These are phyloP conservation scores for Calliphora vicina DNA, from an alignment of 1,140 invertebrate species.

Conservation along the genomic window DNA sequence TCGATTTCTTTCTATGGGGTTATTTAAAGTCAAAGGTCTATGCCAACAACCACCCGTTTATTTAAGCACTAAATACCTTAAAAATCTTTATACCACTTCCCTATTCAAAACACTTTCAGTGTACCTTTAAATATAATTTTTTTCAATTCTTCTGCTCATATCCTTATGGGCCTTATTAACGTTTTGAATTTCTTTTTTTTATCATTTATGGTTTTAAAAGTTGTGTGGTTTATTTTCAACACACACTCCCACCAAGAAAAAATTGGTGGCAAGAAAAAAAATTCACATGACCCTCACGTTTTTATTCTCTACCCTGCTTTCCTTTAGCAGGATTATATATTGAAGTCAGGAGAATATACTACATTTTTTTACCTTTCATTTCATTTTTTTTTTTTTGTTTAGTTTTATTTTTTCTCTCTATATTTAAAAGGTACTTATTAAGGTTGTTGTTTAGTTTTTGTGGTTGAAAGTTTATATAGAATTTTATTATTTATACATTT, in stretches of 20 bases:
- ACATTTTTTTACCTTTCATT: not conserved
- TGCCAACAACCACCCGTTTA: too few species aligned
- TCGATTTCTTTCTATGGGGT: too few species aligned
- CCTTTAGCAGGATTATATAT: not conserved
- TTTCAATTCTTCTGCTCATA: not conserved
- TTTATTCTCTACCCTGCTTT: not conserved
- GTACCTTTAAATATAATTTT: not conserved
- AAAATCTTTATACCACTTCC: not conserved
- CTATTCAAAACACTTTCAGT: not conserved
- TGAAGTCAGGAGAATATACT: not conserved
- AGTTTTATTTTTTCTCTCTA: not conserved
- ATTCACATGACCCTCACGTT: slow-evolving; percentile 1
- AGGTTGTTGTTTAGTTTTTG: slow-evolving; percentile 16
- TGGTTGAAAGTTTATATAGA: not conserved
- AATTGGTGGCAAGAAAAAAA: not conserved
- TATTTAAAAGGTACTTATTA: slow-evolving; percentile 11
- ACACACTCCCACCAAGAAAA: not conserved
- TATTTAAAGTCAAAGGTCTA: too few species aligned
- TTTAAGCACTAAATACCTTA: too few species aligned
- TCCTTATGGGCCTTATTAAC: slow-evolving; percentile 5
- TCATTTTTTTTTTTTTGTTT: not conserved
- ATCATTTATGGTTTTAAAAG: slow-evolving; percentile 4
- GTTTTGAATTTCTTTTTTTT: slow-evolving; percentile 2
- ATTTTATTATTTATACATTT: slow-evolving; percentile 7
- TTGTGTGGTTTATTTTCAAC: not conserved